phyloP scores from a whole-genome alignment of 2,113 vertebrate genomes.

The Prunella himalayana region DNA sequence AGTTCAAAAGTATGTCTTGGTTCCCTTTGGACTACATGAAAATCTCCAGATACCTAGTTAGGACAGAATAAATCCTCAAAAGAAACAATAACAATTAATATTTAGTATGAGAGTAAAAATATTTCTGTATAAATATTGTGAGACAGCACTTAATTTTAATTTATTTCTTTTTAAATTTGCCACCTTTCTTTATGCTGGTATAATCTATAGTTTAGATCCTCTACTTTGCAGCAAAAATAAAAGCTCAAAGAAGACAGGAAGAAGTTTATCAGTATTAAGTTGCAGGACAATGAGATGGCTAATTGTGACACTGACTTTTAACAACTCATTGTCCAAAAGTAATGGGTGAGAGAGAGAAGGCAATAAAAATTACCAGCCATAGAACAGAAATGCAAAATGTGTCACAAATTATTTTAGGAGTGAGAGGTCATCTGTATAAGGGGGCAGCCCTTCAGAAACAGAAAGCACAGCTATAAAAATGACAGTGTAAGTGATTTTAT shows the following conservation, averaged over 20 bases:
- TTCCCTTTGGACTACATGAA: not conserved
- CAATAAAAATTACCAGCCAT: not conserved
- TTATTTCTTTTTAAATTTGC: not conserved
- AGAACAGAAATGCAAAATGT: not conserved
- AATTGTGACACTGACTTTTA: not conserved
- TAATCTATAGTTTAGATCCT: not conserved
- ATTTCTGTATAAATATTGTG: not conserved
- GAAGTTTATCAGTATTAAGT: not conserved
- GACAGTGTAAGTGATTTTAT: not conserved
- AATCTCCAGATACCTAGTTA: not conserved
- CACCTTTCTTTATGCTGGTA: not conserved
- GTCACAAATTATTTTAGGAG: not conserved
- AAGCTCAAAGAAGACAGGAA: not conserved
- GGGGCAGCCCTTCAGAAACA: not conserved
- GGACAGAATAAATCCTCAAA: not conserved
- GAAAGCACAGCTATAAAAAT: not conserved
- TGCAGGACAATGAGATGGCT: not conserved
- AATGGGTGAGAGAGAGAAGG: not conserved
- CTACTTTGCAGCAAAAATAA: not conserved
- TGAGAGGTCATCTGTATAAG: not conserved
- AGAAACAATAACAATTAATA: not conserved
- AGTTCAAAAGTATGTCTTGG: not conserved
- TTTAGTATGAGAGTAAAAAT: not conserved
- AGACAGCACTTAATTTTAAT: not conserved
- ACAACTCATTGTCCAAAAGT: not conserved